Evolutionary conservation across 2,888 invertebrate genomes (phyloP), one percentile per base, ranked within the genome.

Genomic region (Eupithecia subfuscata): DNA sequence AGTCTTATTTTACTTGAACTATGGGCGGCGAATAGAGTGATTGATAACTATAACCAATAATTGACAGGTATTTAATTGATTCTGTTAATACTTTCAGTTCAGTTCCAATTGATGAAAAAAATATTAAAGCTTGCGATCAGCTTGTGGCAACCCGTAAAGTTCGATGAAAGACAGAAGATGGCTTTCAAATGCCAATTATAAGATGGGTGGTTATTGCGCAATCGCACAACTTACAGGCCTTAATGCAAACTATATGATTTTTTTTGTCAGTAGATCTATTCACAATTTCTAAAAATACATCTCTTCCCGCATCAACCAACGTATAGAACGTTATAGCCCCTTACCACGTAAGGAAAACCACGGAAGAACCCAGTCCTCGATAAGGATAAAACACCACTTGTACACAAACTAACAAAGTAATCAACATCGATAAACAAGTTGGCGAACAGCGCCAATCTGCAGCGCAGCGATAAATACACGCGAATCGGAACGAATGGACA

Each of bases 401-500:
- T 60, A 43, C 34, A 63, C n/a, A 40, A 43, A 68, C 22, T 68
- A 68, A 68, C 68, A 67, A 76, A 63, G 71, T 65, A 82, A 82
- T 82, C 80, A 82, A 75, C 75, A 75, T 79, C 75, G 77, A 80
- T 75, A 78, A 80, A 79, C 77, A 79, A 80, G 79, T 80, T 81
- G 78, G 76, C 70, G 25, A 78, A 78, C 75, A 63, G 72, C 74
- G 85, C 88, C 91, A 91, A 92, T 92, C 87, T 87, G 84, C 82
- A 80, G 82, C 82, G 86, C 85, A 84, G 87, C 93, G 86, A 94
- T 94, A 94, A 94, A 94, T 93, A 93, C 91, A 87, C 85, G 86
- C 82, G 86, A 93, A 95, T 94, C 93, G 93, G 91, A 93, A 93
- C 91, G 89, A 94, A 94, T 94, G 93, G 93, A 94, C 94, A 93